A percentile compares a stretch with the other conserved stretches of the same genome.
Evolutionary conservation across 2,888 invertebrate species (phyloP).

Genomic region (Pediacus dermestoides): DNA sequence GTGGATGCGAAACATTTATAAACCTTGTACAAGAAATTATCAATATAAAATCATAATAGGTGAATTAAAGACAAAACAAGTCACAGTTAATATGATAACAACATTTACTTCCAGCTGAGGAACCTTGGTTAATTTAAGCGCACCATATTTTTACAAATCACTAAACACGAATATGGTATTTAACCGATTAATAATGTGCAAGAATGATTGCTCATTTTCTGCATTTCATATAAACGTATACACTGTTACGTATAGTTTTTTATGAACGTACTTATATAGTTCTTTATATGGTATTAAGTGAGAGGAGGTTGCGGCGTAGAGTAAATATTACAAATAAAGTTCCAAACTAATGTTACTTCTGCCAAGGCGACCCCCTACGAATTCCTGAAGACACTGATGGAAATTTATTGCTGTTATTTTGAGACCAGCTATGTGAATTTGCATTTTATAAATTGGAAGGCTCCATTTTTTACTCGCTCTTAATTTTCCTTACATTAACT

Average conservation of each 20-base stretch:
- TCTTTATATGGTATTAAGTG: too few species aligned
- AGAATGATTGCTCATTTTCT: too few species aligned
- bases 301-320: constrained; percentile 6
- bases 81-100: too few species aligned
- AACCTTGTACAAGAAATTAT: too few species aligned
- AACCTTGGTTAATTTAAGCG: constrained; percentile 26
- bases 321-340: constrained; percentile 18
- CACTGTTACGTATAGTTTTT: too few species aligned
- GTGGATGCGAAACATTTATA: too few species aligned
- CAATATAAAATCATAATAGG: too few species aligned
- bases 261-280: too few species aligned
- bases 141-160: constrained; percentile 30
- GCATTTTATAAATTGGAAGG: constrained; percentile 30
- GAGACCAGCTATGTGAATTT: constrained; percentile 39
- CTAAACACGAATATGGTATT: constrained; percentile 24
- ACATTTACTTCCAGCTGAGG: too few species aligned
- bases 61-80: too few species aligned
- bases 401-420: constrained; percentile 42
- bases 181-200: constrained; percentile 23
- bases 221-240: too few species aligned
- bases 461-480: constrained; percentile 4
- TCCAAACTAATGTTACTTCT: constrained; percentile 31
- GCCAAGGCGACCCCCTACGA: constrained; percentile 40
- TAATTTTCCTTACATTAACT: too few species aligned
- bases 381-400: constrained; percentile 40